These are phyloP conservation scores for Drosophila pegasa DNA, from an alignment of 2,888 invertebrate genomes.

Conservation along the genomic window DNA sequence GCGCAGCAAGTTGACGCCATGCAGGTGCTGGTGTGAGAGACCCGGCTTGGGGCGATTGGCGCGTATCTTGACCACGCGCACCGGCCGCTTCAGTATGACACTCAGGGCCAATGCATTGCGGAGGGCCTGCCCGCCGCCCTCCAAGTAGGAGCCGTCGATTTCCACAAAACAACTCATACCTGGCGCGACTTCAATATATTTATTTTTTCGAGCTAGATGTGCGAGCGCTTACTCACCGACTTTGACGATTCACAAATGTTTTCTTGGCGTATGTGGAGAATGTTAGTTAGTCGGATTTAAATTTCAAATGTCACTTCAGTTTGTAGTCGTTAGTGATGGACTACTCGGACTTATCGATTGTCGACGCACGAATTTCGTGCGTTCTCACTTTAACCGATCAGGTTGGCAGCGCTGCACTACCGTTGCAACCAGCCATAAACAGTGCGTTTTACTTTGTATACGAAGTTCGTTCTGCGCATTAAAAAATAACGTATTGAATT, in stretches of 20 bases:
- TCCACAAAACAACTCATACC: conserved; percentile 82
- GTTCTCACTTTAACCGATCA: not conserved
- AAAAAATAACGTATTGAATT: conserved; percentile 11
- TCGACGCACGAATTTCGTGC: not conserved
- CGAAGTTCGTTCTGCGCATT: conserved; percentile 13
- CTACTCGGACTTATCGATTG: not conserved
- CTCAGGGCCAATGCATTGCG: conserved; percentile 92
- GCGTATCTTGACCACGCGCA: conserved; percentile 92
- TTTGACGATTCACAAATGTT: conserved; percentile 4
- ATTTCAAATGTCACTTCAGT: conserved; percentile 31
- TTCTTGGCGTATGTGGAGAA: not conserved
- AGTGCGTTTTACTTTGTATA: conserved; percentile 28
- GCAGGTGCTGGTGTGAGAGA: conserved; percentile 92
- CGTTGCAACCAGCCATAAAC: conserved; percentile 33
- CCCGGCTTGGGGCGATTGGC: conserved; percentile 93
- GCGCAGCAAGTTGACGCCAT: conserved; percentile 90
- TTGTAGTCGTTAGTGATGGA: conserved; percentile 1
- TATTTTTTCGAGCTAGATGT: not conserved
- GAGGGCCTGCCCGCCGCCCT: conserved; percentile 96
- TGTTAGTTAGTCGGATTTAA: conserved; percentile 1
- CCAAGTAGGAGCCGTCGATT: conserved; percentile 92
- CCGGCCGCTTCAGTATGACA: conserved; percentile 89
- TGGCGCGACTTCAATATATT: not conserved
- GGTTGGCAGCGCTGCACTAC: conserved; percentile 39
- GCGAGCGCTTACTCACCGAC: conserved; percentile 13